Conservation (phyloP, 2,113 vertebrate genomes). For the Grammatotria lemairii region DNA sequence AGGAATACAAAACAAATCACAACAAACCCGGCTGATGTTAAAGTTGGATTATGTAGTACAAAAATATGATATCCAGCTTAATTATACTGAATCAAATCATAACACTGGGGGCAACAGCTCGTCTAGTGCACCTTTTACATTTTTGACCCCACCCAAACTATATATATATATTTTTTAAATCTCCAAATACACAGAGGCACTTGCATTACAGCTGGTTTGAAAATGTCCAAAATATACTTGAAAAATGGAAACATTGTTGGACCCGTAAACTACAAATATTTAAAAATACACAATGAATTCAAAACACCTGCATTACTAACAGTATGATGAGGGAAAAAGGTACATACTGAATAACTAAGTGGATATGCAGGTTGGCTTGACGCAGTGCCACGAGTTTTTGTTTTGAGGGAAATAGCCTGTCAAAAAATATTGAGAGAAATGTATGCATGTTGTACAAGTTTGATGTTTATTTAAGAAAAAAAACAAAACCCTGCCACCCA, state of each 20-base stretch:
- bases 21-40: not conserved
- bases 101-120: not conserved
- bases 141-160: not conserved
- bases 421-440: not conserved
- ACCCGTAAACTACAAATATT: not conserved
- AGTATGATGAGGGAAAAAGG: not conserved
- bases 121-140: not conserved
- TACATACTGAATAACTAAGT: not conserved
- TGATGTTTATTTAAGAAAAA: not conserved
- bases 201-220: not conserved
- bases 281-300: not conserved
- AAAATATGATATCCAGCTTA: not conserved
- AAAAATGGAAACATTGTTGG: not conserved
- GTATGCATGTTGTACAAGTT: not conserved
- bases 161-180: fast-evolving
- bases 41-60: not conserved
- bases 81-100: not conserved
- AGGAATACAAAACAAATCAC: not conserved
- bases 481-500: not conserved
- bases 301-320: fast-evolving
- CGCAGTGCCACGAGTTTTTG: not conserved
- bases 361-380: not conserved
- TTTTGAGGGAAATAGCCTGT: not conserved
- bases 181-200: not conserved
- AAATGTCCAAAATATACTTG: not conserved